These are phyloP conservation scores for Sycophila texana DNA, from an alignment of 2,888 invertebrate genomes.

Conservation along the genomic window DNA sequence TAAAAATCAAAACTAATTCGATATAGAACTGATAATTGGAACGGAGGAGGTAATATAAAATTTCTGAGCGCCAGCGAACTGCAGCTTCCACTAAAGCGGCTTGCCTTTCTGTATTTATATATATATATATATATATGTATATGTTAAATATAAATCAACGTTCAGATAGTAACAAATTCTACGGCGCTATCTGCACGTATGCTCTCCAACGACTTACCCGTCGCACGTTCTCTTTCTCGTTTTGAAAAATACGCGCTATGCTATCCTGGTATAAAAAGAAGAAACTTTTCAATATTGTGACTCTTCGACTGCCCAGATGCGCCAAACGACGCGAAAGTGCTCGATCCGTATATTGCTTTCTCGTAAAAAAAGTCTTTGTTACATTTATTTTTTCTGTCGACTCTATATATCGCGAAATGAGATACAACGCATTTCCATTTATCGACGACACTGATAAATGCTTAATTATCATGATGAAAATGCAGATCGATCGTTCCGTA, in stretches of 20 bases:
- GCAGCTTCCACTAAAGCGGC: constrained; percentile 62
- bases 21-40: constrained; percentile 21
- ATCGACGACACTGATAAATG: no score
- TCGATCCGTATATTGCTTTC: not conserved
- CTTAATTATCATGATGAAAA: no score
- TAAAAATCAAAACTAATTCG: constrained; percentile 43
- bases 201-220: constrained; percentile 64
- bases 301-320: constrained; percentile 41
- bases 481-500: no score
- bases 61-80: constrained; percentile 59
- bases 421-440: no score
- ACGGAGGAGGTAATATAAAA: constrained; percentile 32
- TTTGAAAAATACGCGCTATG: constrained; percentile 64
- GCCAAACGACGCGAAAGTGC: constrained; percentile 47
- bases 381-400: no score
- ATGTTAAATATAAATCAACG: constrained; percentile 42
- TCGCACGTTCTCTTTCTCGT: constrained; percentile 63
- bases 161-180: constrained; percentile 52
- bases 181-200: constrained; percentile 58
- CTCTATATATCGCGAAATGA: no score
- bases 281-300: constrained; percentile 60
- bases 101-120: constrained; percentile 55
- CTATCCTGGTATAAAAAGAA: constrained; percentile 63
- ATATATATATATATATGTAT: constrained; percentile 42
- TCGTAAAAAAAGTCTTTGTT: no score